Evolutionary conservation across 2,797 vertebrate genomes (phyloP).

Genomic region (Pipistrellus pipistrellus): DNA sequence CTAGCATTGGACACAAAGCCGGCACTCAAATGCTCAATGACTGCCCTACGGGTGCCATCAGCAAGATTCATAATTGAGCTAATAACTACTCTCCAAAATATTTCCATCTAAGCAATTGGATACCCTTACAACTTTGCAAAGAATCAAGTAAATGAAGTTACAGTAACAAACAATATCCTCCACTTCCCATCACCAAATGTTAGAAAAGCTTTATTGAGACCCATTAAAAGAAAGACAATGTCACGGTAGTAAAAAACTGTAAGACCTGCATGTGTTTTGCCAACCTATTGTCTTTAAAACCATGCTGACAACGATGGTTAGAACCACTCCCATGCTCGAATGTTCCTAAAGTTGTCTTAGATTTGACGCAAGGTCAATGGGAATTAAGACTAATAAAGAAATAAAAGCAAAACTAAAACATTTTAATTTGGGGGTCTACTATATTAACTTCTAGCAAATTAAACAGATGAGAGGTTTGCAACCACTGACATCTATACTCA

Average conservation of each 20-base stretch:
- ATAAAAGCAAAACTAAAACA: constrained; percentile 59
- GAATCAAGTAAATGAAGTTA: neutral
- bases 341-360: neutral
- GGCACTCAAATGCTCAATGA: neutral
- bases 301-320: neutral
- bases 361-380: neutral
- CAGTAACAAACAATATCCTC: neutral
- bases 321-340: constrained; percentile 4
- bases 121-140: neutral
- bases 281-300: constrained; percentile 18
- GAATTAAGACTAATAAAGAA: constrained; percentile 72
- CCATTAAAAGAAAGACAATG: neutral
- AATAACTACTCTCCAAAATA: neutral
- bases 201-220: neutral
- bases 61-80: neutral
- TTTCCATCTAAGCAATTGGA: neutral
- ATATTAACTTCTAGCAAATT: constrained; percentile 57
- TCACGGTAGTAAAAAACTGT: neutral
- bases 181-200: neutral
- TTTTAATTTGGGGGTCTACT: constrained; percentile 34
- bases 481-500: neutral
- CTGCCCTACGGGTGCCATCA: neutral
- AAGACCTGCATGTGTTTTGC: neutral
- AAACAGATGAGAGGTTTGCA: constrained; percentile 45
- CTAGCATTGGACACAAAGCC: neutral